Evolutionary conservation across 2,888 invertebrate genomes (phyloP), one percentile per base, ranked within the genome.

Genomic region (Cordilura impudica): DNA sequence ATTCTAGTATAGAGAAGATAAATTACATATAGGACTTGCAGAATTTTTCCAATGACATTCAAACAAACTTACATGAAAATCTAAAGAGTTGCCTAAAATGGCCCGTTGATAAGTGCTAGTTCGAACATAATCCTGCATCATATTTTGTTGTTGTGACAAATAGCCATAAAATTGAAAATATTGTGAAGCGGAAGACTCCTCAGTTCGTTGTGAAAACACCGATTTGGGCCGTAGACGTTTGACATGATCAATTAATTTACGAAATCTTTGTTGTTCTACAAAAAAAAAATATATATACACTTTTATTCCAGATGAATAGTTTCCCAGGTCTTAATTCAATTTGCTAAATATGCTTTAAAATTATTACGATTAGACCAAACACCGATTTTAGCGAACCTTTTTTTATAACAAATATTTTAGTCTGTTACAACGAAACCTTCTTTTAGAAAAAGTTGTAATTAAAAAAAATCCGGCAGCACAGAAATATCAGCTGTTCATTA

Each of bases 131-230:
- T 99, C 99, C 91, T 99, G 99, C 96, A 99, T 96, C 99, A 99
- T 99, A 89, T 99, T 99, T 91, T 99, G 99, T 90, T 99, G 99
- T 89, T 99, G 99, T 72, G 98, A 98, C 84, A 99, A 91, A 91
- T 98, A 99, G 82, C 99, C 98, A 91, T 99, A 99, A 91, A 99
- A 99, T 92, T 99, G 98, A 89, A 99, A 99, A 92, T 99, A 99
- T 91, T 99, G 99, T 91, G 96, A 95, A 81, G 99, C 99, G 67
- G 99, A 99, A 2, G 98, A 97, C 89, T 98, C 98, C 89, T 99
- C 99, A 21, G 99, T 99, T 87, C 99, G 93, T 85, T 97, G 96
- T 69, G 97, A 95, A 90, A 99, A 98, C 83, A 96, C 96, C 0
- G 98, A 98, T 81, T 89, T 89, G n/a, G 89, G 89, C 35, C 89